Conservation (phyloP, 2,113 vertebrate genomes). For the Mustela nigripes region DNA sequence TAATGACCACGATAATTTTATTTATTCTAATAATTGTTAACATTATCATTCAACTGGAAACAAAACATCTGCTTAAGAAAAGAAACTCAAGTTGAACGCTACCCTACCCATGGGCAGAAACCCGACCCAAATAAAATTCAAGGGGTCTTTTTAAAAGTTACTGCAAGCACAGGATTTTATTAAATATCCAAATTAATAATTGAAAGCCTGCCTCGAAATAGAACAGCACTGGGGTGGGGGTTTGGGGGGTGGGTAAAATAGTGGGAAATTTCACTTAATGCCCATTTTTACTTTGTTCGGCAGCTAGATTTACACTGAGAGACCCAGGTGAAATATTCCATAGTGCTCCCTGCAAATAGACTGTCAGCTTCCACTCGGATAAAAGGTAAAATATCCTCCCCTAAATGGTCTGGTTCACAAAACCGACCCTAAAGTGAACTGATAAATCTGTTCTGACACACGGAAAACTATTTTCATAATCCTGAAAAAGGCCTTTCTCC, state of each 20-base stretch:
- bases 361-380: conserved; percentile 79
- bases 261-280: not conserved
- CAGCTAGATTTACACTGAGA: conserved; percentile 68
- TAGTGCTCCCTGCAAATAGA: conserved; percentile 67
- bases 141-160: conserved; percentile 72
- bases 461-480: conserved; percentile 75
- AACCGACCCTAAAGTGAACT: conserved; percentile 75
- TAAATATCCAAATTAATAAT: conserved; percentile 76
- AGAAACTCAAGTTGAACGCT: conserved; percentile 32
- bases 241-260: not conserved
- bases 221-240: not conserved
- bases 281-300: conserved; percentile 71
- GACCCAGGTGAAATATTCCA: conserved; percentile 70
- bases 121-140: conserved; percentile 33
- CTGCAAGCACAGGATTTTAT: conserved; percentile 64
- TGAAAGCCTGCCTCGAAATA: conserved; percentile 69
- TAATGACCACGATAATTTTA: conserved; percentile 51
- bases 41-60: conserved; percentile 77
- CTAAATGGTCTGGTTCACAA: conserved; percentile 79
- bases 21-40: conserved; percentile 70
- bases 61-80: conserved; percentile 69
- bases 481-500: conserved; percentile 73
- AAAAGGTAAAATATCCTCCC: conserved; percentile 74
- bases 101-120: conserved; percentile 39
- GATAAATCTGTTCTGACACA: conserved; percentile 77